phyloP scores from a whole-genome alignment of 2,888 invertebrate species.

The Oxytorus armatus region DNA sequence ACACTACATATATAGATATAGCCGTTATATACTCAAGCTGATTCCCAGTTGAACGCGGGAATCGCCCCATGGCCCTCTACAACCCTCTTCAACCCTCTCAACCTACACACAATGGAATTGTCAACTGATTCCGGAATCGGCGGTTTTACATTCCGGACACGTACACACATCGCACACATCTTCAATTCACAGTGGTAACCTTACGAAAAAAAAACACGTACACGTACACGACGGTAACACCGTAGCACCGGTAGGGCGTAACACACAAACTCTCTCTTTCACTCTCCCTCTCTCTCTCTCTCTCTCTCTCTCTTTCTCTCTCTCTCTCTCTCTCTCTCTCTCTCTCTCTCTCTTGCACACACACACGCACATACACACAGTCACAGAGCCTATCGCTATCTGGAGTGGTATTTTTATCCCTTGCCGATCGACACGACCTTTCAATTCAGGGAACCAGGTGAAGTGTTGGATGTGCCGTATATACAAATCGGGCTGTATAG shows the following conservation, averaged over 20 bases:
- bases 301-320: too few species aligned
- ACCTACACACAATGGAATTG: conserved; percentile 31
- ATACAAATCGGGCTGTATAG: too few species aligned
- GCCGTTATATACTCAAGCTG: conserved; percentile 43
- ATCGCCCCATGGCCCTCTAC: conserved; percentile 4
- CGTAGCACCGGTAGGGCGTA: too few species aligned
- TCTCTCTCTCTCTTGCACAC: too few species aligned
- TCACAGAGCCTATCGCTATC: conserved; percentile 41
- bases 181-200: conserved; percentile 22
- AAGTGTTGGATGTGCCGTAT: conserved; percentile 35
- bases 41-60: conserved; percentile 17
- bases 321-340: too few species aligned
- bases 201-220: too few species aligned
- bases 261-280: too few species aligned
- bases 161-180: conserved; percentile 31
- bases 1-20: neutral
- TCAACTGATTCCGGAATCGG: conserved; percentile 50
- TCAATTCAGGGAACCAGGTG: conserved; percentile 61
- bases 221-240: too few species aligned
- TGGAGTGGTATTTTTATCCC: conserved; percentile 62
- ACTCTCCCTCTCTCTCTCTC: too few species aligned
- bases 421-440: conserved; percentile 66
- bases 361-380: conserved; percentile 11
- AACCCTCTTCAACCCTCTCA: neutral
- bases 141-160: conserved; percentile 49